phyloP scores from a whole-genome alignment of 53 echinoderm and acorn worm species.

The Mesocentrotus franciscanus region DNA sequence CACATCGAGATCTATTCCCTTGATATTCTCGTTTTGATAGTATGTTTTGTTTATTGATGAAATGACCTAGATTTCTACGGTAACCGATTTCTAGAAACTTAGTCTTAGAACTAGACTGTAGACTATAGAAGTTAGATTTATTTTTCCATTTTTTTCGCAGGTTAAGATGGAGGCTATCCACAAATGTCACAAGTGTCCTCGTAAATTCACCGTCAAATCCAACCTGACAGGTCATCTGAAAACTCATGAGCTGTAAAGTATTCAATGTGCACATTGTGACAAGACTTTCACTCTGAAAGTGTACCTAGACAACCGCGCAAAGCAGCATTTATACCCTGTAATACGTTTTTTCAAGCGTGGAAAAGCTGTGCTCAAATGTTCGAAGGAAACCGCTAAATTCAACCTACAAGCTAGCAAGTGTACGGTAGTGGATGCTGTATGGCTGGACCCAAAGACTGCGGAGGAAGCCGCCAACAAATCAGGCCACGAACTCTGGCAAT shows the following conservation, averaged over 20 bases:
- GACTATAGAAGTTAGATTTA: too few species aligned
- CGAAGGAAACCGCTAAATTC: background rate
- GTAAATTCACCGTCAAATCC: conserved; percentile 50
- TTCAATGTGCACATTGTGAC: background rate
- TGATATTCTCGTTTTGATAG: too few species aligned
- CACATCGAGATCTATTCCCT: too few species aligned
- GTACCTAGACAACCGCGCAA: background rate
- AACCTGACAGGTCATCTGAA: conserved; percentile 42
- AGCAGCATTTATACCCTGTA: conserved; percentile 42
- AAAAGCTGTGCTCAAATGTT: background rate
- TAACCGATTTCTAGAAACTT: too few species aligned
- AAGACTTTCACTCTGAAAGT: conserved; percentile 43
- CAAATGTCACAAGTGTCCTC: background rate
- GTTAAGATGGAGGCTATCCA: background rate
- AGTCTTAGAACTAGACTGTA: too few species aligned
- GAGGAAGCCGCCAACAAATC: too few species aligned
- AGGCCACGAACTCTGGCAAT: too few species aligned
- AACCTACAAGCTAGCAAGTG: background rate
- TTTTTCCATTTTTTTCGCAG: too few species aligned
- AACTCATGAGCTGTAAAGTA: background rate
- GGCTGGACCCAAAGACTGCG: conserved; percentile 51
- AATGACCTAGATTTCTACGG: too few species aligned
- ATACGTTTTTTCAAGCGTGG: background rate
- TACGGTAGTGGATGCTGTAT: background rate
- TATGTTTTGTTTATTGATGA: too few species aligned